Base-by-base conservation (phyloP, 2,888 invertebrate species). In the Emmelina monodactyla region DNA sequence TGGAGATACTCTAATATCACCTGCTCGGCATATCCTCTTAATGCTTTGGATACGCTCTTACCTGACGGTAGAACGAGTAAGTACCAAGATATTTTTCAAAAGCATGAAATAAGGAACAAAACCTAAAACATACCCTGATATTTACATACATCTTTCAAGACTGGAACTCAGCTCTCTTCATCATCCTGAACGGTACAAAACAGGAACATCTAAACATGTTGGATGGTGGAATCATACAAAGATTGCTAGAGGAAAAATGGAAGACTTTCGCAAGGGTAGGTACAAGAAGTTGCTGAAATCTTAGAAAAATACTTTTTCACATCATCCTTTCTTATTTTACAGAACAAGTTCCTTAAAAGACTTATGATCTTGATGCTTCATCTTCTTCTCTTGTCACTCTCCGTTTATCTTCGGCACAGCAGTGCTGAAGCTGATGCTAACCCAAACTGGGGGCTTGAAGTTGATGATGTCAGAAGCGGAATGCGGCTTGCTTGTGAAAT, bases 1-100 rank as follows among this genome's bases (percentile, higher is more conserved):
- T 99, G 99, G 99, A 83, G 97, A 34, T 99, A 97, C 78, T 97
- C 97, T 58, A 98, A 98, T 61, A 97, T 98, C 50, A 97, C 96
- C 7, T 99, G 98, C 69, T 97, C 97, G 1, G 97, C 94, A 3
- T 99, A 99, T 69, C 97, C 97, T 0, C 79, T 99, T 34, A 96
- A 95, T 63, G 96, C 97, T 2, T 79, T 99, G 52, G 99, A 99
- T 63, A 98, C 98, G 0, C 85, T 99, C 39, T 79, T 94, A 38
- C 94, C 97, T 3, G 93, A 94, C 72, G 98, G 98, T 34, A 84
- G 92, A 49, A 97, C 97, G 44, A 98, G 97, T 98, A 80, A 82
- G 85, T 49, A 28, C 35, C n/a, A n/a, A n/a, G n/a, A n/a, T n/a
- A n/a, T n/a, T n/a, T n/a, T n/a, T n/a, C n/a, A n/a, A n/a, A n/a